A percentile compares a stretch with the other conserved stretches of the same genome.
Conservation (phyloP, 2,113 vertebrate species). For the Lampris incognitus region DNA sequence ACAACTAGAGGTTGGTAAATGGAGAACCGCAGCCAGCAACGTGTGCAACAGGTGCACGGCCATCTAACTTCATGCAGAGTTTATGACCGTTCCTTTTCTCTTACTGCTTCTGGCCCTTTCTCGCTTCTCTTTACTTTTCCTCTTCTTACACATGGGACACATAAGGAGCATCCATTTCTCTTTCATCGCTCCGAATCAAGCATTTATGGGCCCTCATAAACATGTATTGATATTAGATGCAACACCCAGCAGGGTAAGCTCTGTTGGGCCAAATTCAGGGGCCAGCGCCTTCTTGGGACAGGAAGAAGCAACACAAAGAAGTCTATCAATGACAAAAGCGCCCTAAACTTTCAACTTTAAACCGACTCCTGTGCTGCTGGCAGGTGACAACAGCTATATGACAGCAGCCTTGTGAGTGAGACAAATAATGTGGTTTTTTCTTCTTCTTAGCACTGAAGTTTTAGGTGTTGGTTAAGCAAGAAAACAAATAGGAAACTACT, state of each 20-base stretch:
- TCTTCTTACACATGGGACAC: conserved; percentile 26
- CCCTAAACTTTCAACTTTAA: conserved; percentile 43
- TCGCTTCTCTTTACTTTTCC: conserved; percentile 16
- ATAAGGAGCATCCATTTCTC: not conserved
- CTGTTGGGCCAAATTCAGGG: conserved; percentile 40
- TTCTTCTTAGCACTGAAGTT: no score
- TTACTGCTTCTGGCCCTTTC: conserved; percentile 18
- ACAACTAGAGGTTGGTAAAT: not conserved
- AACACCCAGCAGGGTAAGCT: conserved; percentile 64
- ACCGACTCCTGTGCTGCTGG: conserved; percentile 5
- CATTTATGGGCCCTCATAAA: conserved; percentile 75
- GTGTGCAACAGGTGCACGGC: conserved; percentile 45
- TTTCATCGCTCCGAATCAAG: conserved; percentile 38
- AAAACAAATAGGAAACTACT: no score
- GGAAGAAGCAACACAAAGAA: conserved; percentile 65
- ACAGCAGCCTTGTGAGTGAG: not conserved
- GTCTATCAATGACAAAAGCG: conserved; percentile 70
- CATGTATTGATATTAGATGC: conserved; percentile 82
- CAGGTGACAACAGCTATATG: conserved; percentile 24
- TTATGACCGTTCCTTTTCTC: conserved; percentile 27
- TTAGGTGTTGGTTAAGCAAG: no score
- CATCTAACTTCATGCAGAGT: conserved; percentile 6
- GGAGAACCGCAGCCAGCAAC: not conserved
- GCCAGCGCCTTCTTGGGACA: conserved; percentile 43
- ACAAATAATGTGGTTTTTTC: not conserved